phyloP scores from a whole-genome alignment of 2,888 invertebrate genomes.

The Dysmachus trigonus region DNA sequence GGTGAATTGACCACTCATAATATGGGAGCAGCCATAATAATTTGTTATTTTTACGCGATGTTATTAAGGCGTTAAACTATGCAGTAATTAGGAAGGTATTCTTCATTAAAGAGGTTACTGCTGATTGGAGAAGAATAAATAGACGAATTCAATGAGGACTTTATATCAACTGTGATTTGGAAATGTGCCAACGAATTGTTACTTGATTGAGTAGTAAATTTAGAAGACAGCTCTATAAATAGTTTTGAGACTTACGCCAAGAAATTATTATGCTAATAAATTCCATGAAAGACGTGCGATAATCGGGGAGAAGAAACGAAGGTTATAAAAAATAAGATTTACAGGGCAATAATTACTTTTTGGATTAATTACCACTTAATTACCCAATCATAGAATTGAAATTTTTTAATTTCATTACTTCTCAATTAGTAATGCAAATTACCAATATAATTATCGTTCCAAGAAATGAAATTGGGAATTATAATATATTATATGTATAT shows the following conservation, averaged over 20 bases:
- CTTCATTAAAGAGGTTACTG: background rate
- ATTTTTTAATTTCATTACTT: too few species aligned
- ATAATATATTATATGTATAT: too few species aligned
- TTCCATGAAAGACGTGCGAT: background rate
- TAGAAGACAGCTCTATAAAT: background rate
- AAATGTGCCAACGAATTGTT: background rate
- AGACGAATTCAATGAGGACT: background rate
- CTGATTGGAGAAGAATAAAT: too few species aligned
- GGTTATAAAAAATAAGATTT: background rate
- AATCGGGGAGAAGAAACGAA: background rate
- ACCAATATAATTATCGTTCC: too few species aligned
- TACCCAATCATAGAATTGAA: too few species aligned
- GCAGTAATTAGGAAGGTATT: background rate
- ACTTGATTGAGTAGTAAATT: background rate
- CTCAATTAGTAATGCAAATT: too few species aligned
- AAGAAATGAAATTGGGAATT: too few species aligned
- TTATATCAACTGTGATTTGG: background rate
- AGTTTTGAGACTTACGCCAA: background rate
- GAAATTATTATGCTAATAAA: background rate
- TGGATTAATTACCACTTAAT: too few species aligned
- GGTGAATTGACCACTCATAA: background rate
- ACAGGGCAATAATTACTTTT: too few species aligned
- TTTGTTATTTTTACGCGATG: background rate
- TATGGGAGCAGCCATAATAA: background rate
- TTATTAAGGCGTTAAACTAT: background rate